A percentile compares a stretch with the other conserved stretches of the same genome.
Conservation (phyloP, 1,140 invertebrate species). For the Mactra quadrangularis region DNA sequence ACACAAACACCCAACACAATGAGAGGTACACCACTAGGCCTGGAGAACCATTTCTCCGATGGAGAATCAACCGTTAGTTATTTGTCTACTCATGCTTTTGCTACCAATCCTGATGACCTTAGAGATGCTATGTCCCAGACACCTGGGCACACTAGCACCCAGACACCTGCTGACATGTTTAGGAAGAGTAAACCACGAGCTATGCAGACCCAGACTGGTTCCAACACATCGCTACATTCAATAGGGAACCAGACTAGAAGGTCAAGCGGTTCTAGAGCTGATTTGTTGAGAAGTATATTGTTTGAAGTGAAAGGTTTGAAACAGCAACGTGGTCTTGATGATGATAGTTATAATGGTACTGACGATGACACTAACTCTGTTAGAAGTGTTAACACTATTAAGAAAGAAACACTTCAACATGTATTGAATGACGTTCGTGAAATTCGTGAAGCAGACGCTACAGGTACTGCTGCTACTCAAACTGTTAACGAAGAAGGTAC, state of each 20-base stretch:
- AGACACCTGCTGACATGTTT: constrained; percentile 73
- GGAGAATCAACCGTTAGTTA: constrained; percentile 78
- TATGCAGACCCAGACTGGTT: constrained; percentile 74
- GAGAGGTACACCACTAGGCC: constrained; percentile 71
- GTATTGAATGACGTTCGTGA: constrained; percentile 73
- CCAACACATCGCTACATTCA: constrained; percentile 76
- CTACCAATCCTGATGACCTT: constrained; percentile 73
- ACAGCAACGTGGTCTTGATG: constrained; percentile 73
- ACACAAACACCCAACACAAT: constrained; percentile 64
- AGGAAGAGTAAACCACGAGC: constrained; percentile 59
- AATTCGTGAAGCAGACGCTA: constrained; percentile 69
- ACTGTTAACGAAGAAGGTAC: constrained; percentile 75
- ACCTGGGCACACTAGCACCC: constrained; percentile 75
- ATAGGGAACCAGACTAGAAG: constrained; percentile 73
- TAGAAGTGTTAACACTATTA: constrained; percentile 68
- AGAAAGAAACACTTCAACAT: constrained; percentile 70
- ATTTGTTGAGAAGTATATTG: constrained; percentile 75
- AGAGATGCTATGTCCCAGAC: constrained; percentile 77
- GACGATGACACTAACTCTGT: constrained; percentile 69
- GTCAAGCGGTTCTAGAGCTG: constrained; percentile 65
- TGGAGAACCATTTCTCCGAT: constrained; percentile 74
- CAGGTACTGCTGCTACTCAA: constrained; percentile 72
- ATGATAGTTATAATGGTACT: constrained; percentile 59
- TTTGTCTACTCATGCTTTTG: constrained; percentile 73
- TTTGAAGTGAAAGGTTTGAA: constrained; percentile 79